A percentile compares a stretch with the other conserved stretches of the same genome.
Evolutionary conservation across 2,113 vertebrate species (phyloP).

Genomic region (Hiodon tergisus): DNA sequence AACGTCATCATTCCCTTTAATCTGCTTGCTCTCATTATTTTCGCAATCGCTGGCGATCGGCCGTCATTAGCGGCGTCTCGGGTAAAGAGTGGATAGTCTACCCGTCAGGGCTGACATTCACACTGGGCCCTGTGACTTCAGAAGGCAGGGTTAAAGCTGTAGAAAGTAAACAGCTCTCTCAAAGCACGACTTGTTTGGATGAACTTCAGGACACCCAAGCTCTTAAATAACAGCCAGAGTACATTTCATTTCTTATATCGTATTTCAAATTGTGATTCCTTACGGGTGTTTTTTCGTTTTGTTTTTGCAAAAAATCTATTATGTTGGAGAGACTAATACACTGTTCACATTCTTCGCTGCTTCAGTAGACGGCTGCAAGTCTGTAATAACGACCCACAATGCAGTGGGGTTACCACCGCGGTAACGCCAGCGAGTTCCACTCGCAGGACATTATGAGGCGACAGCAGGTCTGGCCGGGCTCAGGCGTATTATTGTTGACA

Average conservation of each 20-base stretch:
- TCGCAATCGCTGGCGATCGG: not conserved
- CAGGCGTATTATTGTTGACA: no score
- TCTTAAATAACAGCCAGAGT: constrained; percentile 9
- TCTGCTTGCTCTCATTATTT: not conserved
- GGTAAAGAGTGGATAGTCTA: not conserved
- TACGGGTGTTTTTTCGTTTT: not conserved
- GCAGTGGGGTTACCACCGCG: no score
- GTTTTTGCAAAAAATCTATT: not conserved
- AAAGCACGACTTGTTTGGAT: constrained; percentile 24
- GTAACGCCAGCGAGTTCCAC: not conserved
- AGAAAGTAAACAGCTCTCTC: constrained; percentile 6
- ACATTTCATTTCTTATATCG: constrained; percentile 14
- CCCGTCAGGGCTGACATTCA: not conserved
- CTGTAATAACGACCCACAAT: no score
- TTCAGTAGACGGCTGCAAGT: not conserved
- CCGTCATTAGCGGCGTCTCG: not conserved
- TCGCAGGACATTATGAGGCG: no score
- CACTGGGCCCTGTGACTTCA: no score
- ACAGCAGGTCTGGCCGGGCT: no score
- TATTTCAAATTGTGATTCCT: constrained; percentile 11
- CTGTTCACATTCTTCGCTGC: no score
- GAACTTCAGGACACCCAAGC: constrained; percentile 16
- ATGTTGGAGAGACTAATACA: not conserved
- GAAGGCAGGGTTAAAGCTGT: not conserved
- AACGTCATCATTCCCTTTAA: constrained; percentile 6